Evolutionary conservation across 2,113 vertebrate genomes (phyloP).

Genomic region (Calyptommatus sinebrachiatus): DNA sequence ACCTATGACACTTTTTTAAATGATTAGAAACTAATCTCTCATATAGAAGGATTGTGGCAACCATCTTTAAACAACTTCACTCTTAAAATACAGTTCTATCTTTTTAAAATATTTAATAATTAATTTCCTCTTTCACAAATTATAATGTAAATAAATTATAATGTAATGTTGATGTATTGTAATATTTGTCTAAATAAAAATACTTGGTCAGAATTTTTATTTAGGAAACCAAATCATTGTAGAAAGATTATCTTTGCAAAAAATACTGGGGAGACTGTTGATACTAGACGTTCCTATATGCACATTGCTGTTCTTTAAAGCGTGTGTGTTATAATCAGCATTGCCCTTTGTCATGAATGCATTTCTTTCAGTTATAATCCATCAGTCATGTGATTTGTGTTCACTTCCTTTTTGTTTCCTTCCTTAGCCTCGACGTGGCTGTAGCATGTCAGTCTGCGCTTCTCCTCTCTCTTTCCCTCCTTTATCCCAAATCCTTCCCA

Average conservation of each 20-base stretch:
- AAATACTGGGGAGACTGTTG: not conserved
- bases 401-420: constrained; percentile 75
- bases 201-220: not conserved
- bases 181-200: constrained; percentile 4
- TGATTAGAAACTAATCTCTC: constrained; percentile 23
- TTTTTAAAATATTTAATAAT: not conserved
- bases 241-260: not conserved
- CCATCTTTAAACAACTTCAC: not conserved
- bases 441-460: constrained; percentile 98
- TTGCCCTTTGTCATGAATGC: constrained; percentile 50
- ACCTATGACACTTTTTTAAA: not conserved
- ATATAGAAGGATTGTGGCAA: constrained; percentile 20
- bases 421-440: constrained; percentile 84
- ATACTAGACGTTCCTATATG: constrained; percentile 19
- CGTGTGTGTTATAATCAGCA: constrained; percentile 22
- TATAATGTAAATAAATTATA: not conserved
- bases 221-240: not conserved
- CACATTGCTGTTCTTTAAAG: constrained; percentile 46
- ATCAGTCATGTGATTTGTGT: constrained; percentile 61
- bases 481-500: constrained; percentile 79
- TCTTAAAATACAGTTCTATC: constrained; percentile 32
- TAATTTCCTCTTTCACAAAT: constrained; percentile 1
- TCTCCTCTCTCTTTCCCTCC: constrained; percentile 83
- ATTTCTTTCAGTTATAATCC: constrained; percentile 56
- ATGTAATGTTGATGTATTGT: constrained; percentile 24